A percentile compares a stretch with the other conserved stretches of the same genome.
phyloP scores from a whole-genome alignment of 2,113 vertebrate genomes.

The Odocoileus virginianus region DNA sequence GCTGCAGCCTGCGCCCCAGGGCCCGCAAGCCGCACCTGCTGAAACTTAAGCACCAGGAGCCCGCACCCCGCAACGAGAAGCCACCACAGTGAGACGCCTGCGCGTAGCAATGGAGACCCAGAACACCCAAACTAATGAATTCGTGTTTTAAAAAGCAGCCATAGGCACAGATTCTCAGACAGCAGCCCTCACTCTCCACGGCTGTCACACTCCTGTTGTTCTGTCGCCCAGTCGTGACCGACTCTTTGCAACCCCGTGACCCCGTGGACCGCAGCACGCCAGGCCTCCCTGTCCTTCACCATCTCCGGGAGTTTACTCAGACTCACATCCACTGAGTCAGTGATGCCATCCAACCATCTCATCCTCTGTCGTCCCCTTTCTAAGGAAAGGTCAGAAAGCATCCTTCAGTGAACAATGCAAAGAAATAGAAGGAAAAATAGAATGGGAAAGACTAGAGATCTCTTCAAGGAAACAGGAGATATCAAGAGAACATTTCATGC shows the following conservation, averaged over 20 bases:
- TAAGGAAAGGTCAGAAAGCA: neutral
- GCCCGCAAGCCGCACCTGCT: neutral
- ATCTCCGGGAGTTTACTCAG: fast-evolving
- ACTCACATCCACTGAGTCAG: neutral
- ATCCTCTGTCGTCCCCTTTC: neutral
- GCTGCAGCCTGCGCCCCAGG: neutral
- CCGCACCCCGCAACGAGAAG: neutral
- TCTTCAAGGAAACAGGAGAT: neutral
- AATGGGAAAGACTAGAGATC: neutral
- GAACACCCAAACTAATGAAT: neutral
- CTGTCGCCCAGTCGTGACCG: neutral
- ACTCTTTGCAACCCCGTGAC: neutral
- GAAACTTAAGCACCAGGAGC: neutral
- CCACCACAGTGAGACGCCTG: neutral
- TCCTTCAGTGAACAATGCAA: neutral
- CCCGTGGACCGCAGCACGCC: neutral
- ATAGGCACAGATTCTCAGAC: neutral
- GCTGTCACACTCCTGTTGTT: neutral
- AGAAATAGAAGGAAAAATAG: neutral
- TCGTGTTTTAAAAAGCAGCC: neutral
- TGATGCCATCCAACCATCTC: neutral
- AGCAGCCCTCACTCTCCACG: neutral
- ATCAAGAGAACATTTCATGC: neutral
- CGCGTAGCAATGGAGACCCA: fast-evolving
- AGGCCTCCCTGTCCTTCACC: neutral